phyloP scores from a whole-genome alignment of 2,113 vertebrate genomes.

The Myxocyprinus asiaticus region DNA sequence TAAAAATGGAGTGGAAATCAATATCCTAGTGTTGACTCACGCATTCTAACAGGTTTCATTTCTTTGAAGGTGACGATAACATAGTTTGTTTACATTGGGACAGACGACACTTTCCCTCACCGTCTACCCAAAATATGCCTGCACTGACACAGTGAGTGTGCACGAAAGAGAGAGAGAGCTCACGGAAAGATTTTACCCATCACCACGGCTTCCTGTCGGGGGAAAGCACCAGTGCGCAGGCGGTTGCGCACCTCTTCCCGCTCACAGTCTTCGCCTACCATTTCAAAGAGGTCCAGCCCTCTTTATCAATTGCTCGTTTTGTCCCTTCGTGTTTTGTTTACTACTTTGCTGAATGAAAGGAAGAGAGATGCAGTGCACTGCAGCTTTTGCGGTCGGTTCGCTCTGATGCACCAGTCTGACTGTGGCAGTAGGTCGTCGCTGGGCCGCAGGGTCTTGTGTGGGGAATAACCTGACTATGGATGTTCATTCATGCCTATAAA shows the following conservation, averaged over 20 bases:
- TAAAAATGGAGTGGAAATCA: slow-evolving; percentile 49
- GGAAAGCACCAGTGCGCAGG: slow-evolving; percentile 46
- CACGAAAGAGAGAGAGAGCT: slow-evolving; percentile 1
- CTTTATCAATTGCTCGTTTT: slow-evolving; percentile 24
- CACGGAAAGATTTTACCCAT: slow-evolving; percentile 46
- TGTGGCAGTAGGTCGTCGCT: slow-evolving; percentile 26
- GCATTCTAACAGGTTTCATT: slow-evolving; percentile 32
- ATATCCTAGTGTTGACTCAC: slow-evolving; percentile 45
- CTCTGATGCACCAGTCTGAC: slow-evolving; percentile 2
- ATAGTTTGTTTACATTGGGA: slow-evolving; percentile 50
- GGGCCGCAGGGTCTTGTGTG: slow-evolving; percentile 22
- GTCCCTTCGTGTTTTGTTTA: background rate
- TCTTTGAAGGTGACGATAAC: slow-evolving; percentile 36
- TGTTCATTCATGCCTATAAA: slow-evolving; percentile 51
- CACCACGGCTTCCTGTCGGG: slow-evolving; percentile 38
- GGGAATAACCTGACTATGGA: slow-evolving; percentile 50
- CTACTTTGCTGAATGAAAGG: background rate
- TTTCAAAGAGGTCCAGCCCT: slow-evolving; percentile 18
- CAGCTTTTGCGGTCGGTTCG: background rate
- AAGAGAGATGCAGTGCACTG: background rate
- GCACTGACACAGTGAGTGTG: background rate
- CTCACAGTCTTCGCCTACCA: slow-evolving; percentile 27
- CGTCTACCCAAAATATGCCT: slow-evolving; percentile 23
- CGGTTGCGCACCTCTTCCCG: slow-evolving; percentile 44
- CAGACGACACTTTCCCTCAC: slow-evolving; percentile 48